Percentiles rank a stretch among this genome's conserved stretches.
Evolutionary conservation across 2,888 invertebrate genomes (phyloP).

Genomic region (Aspidapion aeneum): DNA sequence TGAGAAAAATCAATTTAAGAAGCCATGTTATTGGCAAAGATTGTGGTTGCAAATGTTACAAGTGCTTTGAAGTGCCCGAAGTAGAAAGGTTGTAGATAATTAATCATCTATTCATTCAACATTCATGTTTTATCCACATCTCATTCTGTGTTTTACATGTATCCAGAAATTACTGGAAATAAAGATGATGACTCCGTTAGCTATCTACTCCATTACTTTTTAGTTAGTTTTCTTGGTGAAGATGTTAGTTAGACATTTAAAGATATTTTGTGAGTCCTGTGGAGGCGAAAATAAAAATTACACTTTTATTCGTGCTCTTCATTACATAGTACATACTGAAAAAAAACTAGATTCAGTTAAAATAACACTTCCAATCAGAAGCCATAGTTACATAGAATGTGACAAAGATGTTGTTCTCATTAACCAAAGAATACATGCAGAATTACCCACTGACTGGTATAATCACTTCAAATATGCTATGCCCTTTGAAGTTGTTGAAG

Average conservation of each 20-base stretch:
- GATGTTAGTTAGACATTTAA: constrained; percentile 6
- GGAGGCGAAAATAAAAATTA: neutral
- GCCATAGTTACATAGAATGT: constrained; percentile 31
- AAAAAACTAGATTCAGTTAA: constrained; percentile 27
- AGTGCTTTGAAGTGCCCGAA: too few relatives aligned
- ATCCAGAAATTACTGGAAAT: constrained; percentile 1
- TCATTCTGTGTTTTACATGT: neutral
- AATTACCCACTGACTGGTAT: neutral
- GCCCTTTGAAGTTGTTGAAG: neutral
- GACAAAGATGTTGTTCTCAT: constrained; percentile 21
- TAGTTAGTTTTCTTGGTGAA: constrained; percentile 4
- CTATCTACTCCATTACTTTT: constrained; percentile 10
- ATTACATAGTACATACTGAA: constrained; percentile 27
- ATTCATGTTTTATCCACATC: neutral
- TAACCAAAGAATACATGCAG: neutral
- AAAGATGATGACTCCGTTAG: constrained; percentile 4
- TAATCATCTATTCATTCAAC: neutral
- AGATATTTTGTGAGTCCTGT: constrained; percentile 4
- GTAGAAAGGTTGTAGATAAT: too few relatives aligned
- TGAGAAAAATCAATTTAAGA: too few relatives aligned
- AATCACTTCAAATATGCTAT: neutral
- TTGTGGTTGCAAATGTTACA: too few relatives aligned
- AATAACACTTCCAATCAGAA: constrained; percentile 32
- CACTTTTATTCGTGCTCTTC: constrained; percentile 30
- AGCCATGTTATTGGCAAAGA: too few relatives aligned